These are phyloP conservation scores for Doris montereyensis DNA, from an alignment of 2,888 invertebrate genomes.

Conservation along the genomic window DNA sequence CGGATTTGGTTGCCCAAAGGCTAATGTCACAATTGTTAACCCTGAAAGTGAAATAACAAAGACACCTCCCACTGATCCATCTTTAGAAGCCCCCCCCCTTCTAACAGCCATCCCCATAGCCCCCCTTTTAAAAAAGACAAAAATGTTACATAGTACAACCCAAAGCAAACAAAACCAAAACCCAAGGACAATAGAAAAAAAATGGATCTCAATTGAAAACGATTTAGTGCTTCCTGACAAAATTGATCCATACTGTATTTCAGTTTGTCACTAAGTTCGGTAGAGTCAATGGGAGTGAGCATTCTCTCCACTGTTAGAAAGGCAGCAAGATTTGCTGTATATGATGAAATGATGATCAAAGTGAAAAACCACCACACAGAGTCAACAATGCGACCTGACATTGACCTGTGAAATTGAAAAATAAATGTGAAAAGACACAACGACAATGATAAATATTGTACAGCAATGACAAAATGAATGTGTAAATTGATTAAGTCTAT, in stretches of 20 bases:
- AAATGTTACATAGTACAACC: no score
- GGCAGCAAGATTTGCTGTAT: conserved; percentile 95
- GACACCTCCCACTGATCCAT: no score
- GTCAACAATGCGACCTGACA: conserved; percentile 95
- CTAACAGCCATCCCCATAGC: no score
- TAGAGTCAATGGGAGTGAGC: conserved; percentile 93
- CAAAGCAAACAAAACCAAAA: no score
- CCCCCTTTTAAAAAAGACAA: no score
- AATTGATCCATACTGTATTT: conserved; percentile 79
- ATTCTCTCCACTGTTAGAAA: conserved; percentile 97
- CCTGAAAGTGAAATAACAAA: no score
- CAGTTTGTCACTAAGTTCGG: conserved; percentile 85
- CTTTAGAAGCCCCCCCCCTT: no score
- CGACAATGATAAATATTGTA: neutral
- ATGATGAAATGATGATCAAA: conserved; percentile 96
- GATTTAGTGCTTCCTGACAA: conserved; percentile 85
- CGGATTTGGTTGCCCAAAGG: no score
- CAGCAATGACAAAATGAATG: no score
- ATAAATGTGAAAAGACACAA: neutral
- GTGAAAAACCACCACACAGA: conserved; percentile 99
- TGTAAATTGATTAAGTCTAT: neutral
- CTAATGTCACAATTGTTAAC: no score
- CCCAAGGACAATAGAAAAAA: no score
- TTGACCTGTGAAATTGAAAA: conserved; percentile 77
- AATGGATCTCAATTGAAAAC: no score